Base-by-base conservation (phyloP, 2,113 vertebrate species). In the Macquaria ambigua region DNA sequence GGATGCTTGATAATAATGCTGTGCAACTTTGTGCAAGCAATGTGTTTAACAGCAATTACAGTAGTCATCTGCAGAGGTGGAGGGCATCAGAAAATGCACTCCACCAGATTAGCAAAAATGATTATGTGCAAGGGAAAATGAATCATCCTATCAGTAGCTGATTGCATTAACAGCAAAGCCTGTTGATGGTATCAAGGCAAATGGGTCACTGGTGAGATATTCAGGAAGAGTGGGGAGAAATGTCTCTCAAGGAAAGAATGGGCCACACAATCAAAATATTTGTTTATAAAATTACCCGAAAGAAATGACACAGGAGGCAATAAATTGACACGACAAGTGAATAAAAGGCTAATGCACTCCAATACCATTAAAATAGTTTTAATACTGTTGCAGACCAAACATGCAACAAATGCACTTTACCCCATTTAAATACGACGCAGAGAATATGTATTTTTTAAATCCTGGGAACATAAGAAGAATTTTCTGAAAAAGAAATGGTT, bases 321-420 rank as follows among this genome's bases (percentile, higher is more conserved):
- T 97, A 99, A 99, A 99, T 99, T 97, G 98, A 99, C 97, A 99
- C 98, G 96, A 99, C 98, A 99, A 99, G 97, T 98, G 98, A 99
- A 99, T 97, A 99, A 99, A 99, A 99, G 98, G 97, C 98, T 99
- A 99, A 99, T 98, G 98, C 98, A 99, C 97, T 99, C 97, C 97
- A 97, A 99, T 98, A 99, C 98, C 95, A 98, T 97, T 99, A 97
- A 99, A 99, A 99, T 95, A 90, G 97, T 98, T 99, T 99, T 99
- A 99, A 99, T 99, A 97, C 97, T 99, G 98, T 99, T 99, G 98
- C 98, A 99, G 97, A 95, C 96, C 95, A 98, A 98, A 97, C 97
- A 98, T 99, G 98, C 98, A 99, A 99, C 98, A 99, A 98, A 98
- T 96, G 96, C 96, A 96, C 94, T 95, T 94, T 96, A 95, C 96